phyloP scores from a whole-genome alignment of 23 tunicate genomes.

The Ciona savignyi region DNA sequence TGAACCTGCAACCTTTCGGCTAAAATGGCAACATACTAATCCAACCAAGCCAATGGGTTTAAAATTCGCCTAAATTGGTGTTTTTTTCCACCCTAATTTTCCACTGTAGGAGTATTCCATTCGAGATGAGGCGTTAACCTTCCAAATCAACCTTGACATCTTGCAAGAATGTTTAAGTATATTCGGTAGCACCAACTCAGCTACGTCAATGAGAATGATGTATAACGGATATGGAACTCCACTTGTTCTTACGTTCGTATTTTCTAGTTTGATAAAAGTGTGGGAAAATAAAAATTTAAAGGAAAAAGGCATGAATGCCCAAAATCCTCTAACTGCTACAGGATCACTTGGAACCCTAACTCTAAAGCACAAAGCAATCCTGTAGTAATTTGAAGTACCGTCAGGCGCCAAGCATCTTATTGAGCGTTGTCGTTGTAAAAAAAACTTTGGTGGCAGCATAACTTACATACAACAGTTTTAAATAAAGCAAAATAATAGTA shows the following conservation, averaged over 20 bases:
- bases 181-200: slow-evolving; percentile 54
- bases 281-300: no score
- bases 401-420: not conserved
- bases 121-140: slow-evolving; percentile 56
- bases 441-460: no score
- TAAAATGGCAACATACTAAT: no score
- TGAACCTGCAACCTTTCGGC: no score
- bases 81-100: not conserved
- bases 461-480: no score
- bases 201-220: slow-evolving; percentile 59
- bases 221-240: slow-evolving; percentile 91
- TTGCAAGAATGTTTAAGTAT: slow-evolving; percentile 81
- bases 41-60: not conserved
- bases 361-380: no score
- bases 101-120: slow-evolving; percentile 41
- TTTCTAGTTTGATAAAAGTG: not conserved
- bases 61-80: not conserved
- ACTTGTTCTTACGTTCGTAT: slow-evolving; percentile 37
- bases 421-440: not conserved
- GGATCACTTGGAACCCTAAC: no score
- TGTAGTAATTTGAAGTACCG: no score
- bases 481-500: no score
- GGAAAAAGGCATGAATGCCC: no score
- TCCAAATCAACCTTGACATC: slow-evolving; percentile 72
- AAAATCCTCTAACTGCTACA: no score